Evolutionary conservation across 2,888 invertebrate genomes (phyloP), one percentile per base, ranked within the genome.

Genomic region (Gari tellinella): DNA sequence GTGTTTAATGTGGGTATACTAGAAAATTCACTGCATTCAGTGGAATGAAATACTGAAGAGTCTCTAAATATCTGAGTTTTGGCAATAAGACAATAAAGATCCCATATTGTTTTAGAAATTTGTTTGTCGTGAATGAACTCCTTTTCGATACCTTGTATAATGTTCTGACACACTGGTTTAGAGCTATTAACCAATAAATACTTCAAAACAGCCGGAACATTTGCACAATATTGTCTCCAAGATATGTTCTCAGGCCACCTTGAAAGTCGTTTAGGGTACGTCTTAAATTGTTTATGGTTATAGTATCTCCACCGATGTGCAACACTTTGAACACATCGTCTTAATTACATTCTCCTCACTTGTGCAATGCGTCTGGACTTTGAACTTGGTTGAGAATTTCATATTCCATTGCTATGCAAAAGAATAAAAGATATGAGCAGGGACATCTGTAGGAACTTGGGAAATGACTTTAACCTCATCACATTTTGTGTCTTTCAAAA

Each of bases 261-360:
- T 51, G 51, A 26, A 51, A 51, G 10, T 23, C 4, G n/a, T 23
- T 23, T 25, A 51, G 15, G n/a, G 26, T 12, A 3, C 51, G 25
- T 7, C 10, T 26, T 15, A 51, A 15, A 23, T 51, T 51, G 4
- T 51, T 12, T n/a, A 10, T 51, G 7, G 23, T 51, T 12, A 51
- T 10, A 17, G 15, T 51, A 26, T 51, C 51, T 10, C 51, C 25
- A 51, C n/a, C n/a, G n/a, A n/a, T n/a, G n/a, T n/a, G n/a, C n/a
- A n/a, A n/a, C n/a, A n/a, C n/a, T n/a, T n/a, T n/a, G n/a, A n/a
- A n/a, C n/a, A n/a, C n/a, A n/a, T n/a, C n/a, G n/a, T n/a, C n/a
- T n/a, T n/a, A n/a, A n/a, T n/a, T n/a, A n/a, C n/a, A n/a, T n/a
- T n/a, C n/a, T n/a, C n/a, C n/a, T n/a, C n/a, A n/a, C n/a, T n/a